These are phyloP conservation scores for Tupaia chinensis DNA, from an alignment of 2,113 vertebrate genomes.

Conservation along the genomic window DNA sequence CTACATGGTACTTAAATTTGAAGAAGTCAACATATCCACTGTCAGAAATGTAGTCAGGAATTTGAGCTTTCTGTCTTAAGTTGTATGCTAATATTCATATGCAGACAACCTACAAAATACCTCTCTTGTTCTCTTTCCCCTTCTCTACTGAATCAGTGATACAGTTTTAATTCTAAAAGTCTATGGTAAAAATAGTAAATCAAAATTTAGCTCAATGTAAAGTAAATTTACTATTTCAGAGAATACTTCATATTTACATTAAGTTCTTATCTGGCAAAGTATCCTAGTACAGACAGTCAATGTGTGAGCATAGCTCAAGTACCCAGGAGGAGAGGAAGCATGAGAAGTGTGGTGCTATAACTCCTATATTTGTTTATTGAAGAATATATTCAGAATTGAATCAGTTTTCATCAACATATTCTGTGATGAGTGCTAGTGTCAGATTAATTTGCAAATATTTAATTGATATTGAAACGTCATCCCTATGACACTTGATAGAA, in stretches of 20 bases:
- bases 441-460: constrained; percentile 36
- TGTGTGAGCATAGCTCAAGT: not conserved
- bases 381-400: constrained; percentile 15
- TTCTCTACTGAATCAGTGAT: not conserved
- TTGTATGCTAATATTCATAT: not conserved
- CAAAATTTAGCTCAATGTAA: not conserved
- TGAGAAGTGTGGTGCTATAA: not conserved
- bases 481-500: not conserved
- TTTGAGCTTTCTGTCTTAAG: not conserved
- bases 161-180: not conserved
- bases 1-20: not conserved
- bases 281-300: not conserved
- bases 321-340: not conserved
- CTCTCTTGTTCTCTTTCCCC: not conserved
- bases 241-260: not conserved
- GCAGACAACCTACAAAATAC: not conserved
- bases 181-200: not conserved
- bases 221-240: not conserved
- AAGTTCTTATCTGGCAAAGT: not conserved
- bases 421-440: not conserved
- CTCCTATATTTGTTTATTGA: not conserved
- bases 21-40: not conserved
- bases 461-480: constrained; percentile 18
- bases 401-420: not conserved
- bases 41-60: not conserved